These are phyloP conservation scores for Dicrurus megarhynchus DNA, from an alignment of 2,113 vertebrate species.

Conservation along the genomic window DNA sequence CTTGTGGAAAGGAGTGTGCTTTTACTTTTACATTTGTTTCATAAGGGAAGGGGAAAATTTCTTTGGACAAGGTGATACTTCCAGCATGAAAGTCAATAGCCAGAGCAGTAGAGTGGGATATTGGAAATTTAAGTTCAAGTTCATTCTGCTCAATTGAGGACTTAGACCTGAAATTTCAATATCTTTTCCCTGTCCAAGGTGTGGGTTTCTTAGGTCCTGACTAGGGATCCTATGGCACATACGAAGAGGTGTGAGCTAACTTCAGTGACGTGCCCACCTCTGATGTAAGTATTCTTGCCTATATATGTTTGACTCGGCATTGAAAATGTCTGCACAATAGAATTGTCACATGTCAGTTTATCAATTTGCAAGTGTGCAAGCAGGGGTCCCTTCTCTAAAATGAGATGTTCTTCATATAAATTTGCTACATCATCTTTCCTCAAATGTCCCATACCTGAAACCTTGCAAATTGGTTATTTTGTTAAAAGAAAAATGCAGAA, in stretches of 20 bases:
- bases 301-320: neutral
- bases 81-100: neutral
- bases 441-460: neutral
- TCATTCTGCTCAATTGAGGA: neutral
- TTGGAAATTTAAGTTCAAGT: neutral
- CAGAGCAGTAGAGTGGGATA: neutral
- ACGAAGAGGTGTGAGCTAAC: neutral
- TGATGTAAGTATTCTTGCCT: neutral
- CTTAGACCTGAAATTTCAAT: neutral
- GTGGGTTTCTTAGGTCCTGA: neutral
- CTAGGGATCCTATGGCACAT: neutral
- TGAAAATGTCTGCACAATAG: neutral
- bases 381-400: neutral
- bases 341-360: neutral
- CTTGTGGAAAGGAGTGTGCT: neutral
- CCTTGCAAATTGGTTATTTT: neutral
- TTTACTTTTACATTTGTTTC: neutral
- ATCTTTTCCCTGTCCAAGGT: neutral
- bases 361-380: neutral
- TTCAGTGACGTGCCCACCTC: neutral
- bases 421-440: neutral
- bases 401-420: neutral
- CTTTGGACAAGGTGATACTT: neutral
- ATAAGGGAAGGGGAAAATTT: neutral
- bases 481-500: neutral